phyloP scores from a whole-genome alignment of 2,797 vertebrate genomes.

The Jordanella pulchra region DNA sequence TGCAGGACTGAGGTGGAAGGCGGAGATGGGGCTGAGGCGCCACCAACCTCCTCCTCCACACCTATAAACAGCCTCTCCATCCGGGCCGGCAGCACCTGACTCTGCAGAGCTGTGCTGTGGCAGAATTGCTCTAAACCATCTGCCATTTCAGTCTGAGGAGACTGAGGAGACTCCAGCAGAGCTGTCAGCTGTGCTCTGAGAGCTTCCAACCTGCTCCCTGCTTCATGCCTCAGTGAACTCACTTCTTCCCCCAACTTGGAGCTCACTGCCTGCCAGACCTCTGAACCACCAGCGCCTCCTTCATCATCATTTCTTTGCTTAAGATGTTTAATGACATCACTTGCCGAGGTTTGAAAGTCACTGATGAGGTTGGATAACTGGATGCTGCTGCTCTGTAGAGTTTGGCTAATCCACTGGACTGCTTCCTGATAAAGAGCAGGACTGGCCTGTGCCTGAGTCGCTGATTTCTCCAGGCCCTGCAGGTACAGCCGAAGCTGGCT shows the following conservation, averaged over 20 bases:
- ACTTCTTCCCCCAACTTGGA: constrained; percentile 72
- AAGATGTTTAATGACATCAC: constrained; percentile 53
- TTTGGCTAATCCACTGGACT: constrained; percentile 63
- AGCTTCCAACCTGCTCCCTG: constrained; percentile 50
- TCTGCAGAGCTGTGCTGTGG: constrained; percentile 62
- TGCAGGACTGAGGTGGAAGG: constrained; percentile 29
- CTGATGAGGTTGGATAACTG: constrained; percentile 59
- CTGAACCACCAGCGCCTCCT: constrained; percentile 35
- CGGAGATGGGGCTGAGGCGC: constrained; percentile 8
- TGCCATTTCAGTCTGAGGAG: constrained; percentile 36
- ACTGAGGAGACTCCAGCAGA: constrained; percentile 39
- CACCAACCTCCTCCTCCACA: constrained; percentile 55
- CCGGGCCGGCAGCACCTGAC: constrained; percentile 61
- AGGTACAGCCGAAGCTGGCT: constrained; percentile 68
- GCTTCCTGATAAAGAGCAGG: constrained; percentile 54
- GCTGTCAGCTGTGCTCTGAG: constrained; percentile 64
- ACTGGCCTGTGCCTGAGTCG: constrained; percentile 28
- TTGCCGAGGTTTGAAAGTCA: constrained; percentile 69
- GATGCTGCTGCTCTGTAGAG: constrained; percentile 66
- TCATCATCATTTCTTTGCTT: constrained; percentile 47
- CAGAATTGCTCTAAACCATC: constrained; percentile 72
- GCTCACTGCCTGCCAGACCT: constrained; percentile 67
- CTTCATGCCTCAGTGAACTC: constrained; percentile 63
- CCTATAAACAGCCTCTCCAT: constrained; percentile 68
- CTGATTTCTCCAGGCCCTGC: constrained; percentile 56